These are phyloP conservation scores for Luperina testacea DNA, from an alignment of 2,888 invertebrate genomes.

Conservation along the genomic window DNA sequence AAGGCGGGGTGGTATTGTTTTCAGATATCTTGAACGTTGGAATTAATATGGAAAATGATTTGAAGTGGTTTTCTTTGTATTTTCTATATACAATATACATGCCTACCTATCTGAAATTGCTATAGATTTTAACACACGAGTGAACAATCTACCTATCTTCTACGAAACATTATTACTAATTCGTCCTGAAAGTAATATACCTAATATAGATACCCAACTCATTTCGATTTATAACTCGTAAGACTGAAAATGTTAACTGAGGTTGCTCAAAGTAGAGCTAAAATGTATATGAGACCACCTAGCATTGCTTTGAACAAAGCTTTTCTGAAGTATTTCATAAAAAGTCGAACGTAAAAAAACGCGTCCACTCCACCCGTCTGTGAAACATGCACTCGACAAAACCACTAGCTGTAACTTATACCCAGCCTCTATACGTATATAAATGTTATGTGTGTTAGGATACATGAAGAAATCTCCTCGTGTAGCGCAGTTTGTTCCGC, in stretches of 20 bases:
- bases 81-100: constrained; percentile 2
- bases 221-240: not conserved
- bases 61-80: constrained; percentile 13
- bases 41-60: constrained; percentile 33
- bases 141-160: not conserved
- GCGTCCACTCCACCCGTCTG: constrained; percentile 11
- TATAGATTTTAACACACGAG: not conserved
- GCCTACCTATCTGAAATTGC: not conserved
- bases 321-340: constrained; percentile 35
- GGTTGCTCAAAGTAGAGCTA: constrained; percentile 4
- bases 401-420: constrained; percentile 11
- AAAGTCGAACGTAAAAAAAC: constrained; percentile 28
- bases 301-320: constrained; percentile 37
- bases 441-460: no score
- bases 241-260: constrained; percentile 19
- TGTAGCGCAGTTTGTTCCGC: no score
- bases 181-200: not conserved
- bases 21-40: constrained; percentile 21
- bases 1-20: constrained; percentile 51
- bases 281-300: constrained; percentile 27
- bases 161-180: not conserved
- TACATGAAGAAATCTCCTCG: no score
- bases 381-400: constrained; percentile 43
- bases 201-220: not conserved
- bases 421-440: not conserved